Conservation (phyloP, 2,797 vertebrate genomes). For the Phataginus tetradactyla region DNA sequence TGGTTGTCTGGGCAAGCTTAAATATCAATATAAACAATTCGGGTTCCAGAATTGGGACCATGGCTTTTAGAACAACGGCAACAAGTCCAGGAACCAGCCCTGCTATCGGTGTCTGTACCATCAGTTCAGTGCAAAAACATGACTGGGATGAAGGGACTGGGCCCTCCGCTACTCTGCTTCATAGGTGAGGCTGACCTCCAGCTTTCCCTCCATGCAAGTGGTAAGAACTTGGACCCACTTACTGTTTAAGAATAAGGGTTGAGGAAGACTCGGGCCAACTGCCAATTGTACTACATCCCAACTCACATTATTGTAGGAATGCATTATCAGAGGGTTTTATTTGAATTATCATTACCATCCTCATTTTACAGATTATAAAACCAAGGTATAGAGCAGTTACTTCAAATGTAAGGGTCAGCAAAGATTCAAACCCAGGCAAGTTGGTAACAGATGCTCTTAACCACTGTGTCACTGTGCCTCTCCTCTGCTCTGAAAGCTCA, state of each 20-base stretch:
- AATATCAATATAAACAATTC: not conserved
- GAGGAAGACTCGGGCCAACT: not conserved
- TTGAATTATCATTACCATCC: not conserved
- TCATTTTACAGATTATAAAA: not conserved
- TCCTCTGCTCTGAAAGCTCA: not conserved
- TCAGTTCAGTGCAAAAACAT: not conserved
- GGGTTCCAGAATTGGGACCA: not conserved
- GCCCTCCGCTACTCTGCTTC: no score
- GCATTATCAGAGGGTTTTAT: not conserved
- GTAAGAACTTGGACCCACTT: not conserved
- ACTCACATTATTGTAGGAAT: not conserved
- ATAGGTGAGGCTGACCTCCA: not conserved
- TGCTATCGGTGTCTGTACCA: not conserved
- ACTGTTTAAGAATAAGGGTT: not conserved
- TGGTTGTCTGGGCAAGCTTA: not conserved
- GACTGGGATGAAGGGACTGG: not conserved
- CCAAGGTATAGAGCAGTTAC: not conserved
- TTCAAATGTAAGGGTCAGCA: not conserved
- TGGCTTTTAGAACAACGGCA: not conserved
- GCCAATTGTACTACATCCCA: not conserved
- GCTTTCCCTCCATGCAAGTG: not conserved
- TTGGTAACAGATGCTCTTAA: not conserved
- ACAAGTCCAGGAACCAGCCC: not conserved
- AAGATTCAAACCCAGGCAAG: not conserved
- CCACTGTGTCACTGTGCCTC: not conserved